These are phyloP conservation scores for Latrodectus elegans DNA, from an alignment of 2,888 invertebrate species.

Conservation along the genomic window DNA sequence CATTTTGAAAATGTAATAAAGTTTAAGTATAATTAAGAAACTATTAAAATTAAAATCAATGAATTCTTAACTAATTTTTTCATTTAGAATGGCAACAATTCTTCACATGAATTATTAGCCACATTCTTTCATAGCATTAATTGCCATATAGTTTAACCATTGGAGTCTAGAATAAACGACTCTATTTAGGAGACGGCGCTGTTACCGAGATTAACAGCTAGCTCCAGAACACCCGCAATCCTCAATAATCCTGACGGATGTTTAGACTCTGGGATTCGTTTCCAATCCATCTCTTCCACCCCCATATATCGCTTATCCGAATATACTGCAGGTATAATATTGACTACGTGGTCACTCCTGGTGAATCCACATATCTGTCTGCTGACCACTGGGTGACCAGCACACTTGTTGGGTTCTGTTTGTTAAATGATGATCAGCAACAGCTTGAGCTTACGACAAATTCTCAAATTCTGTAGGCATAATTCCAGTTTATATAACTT, in stretches of 20 bases:
- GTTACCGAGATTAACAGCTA: slow-evolving; percentile 17
- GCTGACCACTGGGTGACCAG: slow-evolving; percentile 41
- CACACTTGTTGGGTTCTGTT: slow-evolving; percentile 27
- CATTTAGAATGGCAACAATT: no score
- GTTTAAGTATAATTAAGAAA: no score
- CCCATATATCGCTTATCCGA: not conserved
- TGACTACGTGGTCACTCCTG: slow-evolving; percentile 28
- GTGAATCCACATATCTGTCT: slow-evolving; percentile 1
- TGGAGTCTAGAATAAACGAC: slow-evolving; percentile 2
- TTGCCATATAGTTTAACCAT: not conserved
- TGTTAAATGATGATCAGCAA: not conserved
- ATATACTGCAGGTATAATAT: slow-evolving; percentile 29
- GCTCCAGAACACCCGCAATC: slow-evolving; percentile 34
- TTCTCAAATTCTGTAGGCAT: no score
- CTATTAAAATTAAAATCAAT: no score
- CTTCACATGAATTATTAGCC: no score
- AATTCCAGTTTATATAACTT: no score
- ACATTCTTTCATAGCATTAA: not conserved
- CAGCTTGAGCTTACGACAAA: not conserved
- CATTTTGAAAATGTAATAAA: no score
- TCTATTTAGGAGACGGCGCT: not conserved
- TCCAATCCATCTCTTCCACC: not conserved
- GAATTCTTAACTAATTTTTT: no score
- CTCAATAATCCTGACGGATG: slow-evolving; percentile 51
- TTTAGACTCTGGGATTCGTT: not conserved